A percentile compares a stretch with the other conserved stretches of the same genome.
Conservation (phyloP, 2,888 invertebrate genomes). For the Odontothrips loti region DNA sequence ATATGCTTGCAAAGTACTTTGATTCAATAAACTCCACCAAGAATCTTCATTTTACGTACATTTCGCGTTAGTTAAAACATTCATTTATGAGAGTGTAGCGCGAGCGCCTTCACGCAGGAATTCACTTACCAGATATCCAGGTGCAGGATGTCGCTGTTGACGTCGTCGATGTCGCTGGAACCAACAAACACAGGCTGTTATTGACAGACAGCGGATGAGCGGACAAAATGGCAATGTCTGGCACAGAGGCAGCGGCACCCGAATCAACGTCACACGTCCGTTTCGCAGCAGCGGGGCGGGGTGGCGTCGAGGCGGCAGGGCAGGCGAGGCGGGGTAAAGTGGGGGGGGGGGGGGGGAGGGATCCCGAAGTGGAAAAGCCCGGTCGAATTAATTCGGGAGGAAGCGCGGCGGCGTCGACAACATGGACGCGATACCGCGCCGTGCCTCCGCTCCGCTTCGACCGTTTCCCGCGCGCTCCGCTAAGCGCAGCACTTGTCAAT, state of each 20-base stretch:
- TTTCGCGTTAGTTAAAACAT: too few relatives aligned
- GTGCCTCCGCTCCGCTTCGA: not conserved
- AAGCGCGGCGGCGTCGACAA: not conserved
- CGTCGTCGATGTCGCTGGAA: slow-evolving; percentile 79
- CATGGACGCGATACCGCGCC: not conserved
- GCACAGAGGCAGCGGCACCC: too few relatives aligned
- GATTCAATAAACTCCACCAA: too few relatives aligned
- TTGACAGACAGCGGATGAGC: too few relatives aligned
- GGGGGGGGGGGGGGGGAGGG: slow-evolving; percentile 5
- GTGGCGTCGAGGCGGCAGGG: too few relatives aligned
- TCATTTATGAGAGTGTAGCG: too few relatives aligned
- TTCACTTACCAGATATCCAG: slow-evolving; percentile 71
- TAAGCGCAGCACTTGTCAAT: not conserved
- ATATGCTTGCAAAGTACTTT: too few relatives aligned
- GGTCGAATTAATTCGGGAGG: not conserved
- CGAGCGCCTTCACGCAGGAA: not conserved
- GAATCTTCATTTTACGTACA: too few relatives aligned
- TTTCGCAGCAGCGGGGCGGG: too few relatives aligned
- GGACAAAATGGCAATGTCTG: too few relatives aligned
- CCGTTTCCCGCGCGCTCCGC: not conserved
- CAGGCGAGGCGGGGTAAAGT: not conserved
- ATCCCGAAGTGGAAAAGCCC: not conserved
- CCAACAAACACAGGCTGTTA: too few relatives aligned
- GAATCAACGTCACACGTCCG: too few relatives aligned
- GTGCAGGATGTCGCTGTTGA: slow-evolving; percentile 76